phyloP scores from a whole-genome alignment of 2,888 invertebrate genomes.

The Actias luna region DNA sequence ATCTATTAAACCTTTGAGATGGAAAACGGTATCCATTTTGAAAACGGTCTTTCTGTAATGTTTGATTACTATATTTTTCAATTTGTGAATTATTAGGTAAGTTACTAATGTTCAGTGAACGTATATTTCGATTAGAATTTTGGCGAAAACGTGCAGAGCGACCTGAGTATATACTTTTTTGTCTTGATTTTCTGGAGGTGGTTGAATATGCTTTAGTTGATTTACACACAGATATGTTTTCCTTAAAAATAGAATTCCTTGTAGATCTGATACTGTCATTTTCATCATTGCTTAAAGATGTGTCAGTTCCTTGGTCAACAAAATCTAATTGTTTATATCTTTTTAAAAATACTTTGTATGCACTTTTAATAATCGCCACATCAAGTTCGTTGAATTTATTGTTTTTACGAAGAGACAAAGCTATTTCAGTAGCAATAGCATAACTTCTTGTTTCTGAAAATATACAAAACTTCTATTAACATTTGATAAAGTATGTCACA shows the following conservation, averaged over 20 bases:
- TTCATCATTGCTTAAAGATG: slow-evolving; percentile 65
- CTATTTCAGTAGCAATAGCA: slow-evolving; percentile 56
- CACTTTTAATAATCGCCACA: slow-evolving; percentile 48
- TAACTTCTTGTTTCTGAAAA: slow-evolving; percentile 58
- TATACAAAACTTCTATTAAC: neutral
- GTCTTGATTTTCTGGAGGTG: slow-evolving; percentile 37
- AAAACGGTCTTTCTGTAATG: slow-evolving; percentile 53
- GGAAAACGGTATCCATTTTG: slow-evolving; percentile 51
- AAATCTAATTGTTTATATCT: slow-evolving; percentile 49
- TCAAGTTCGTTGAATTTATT: slow-evolving; percentile 54
- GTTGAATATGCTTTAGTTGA: slow-evolving; percentile 42
- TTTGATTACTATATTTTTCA: slow-evolving; percentile 23
- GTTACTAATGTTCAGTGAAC: slow-evolving; percentile 27
- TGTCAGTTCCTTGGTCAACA: slow-evolving; percentile 61
- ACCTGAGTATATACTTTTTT: slow-evolving; percentile 43
- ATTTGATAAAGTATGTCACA: neutral
- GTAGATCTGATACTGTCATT: slow-evolving; percentile 59
- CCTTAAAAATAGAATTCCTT: slow-evolving; percentile 39
- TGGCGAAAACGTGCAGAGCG: slow-evolving; percentile 43
- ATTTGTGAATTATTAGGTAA: slow-evolving; percentile 19
- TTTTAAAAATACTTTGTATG: slow-evolving; percentile 48
- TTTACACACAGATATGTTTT: slow-evolving; percentile 40
- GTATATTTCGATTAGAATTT: slow-evolving; percentile 42
- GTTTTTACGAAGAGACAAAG: slow-evolving; percentile 50
- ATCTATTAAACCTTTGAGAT: slow-evolving; percentile 59